Base-by-base conservation (phyloP, 2,797 vertebrate genomes). In the Cichlasoma orientale region DNA sequence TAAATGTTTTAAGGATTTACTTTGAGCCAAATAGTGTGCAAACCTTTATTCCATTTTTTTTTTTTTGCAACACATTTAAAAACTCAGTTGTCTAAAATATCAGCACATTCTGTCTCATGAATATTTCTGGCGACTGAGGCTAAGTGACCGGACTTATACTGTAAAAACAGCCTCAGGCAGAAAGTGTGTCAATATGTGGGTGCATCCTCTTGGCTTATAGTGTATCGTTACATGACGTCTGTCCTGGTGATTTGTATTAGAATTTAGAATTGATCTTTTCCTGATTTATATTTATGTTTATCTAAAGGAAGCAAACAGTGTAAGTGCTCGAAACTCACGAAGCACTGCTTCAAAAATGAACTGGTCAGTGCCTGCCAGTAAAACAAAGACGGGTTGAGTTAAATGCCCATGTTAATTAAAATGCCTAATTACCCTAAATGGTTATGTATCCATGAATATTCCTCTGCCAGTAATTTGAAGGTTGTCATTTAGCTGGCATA, bases 371-470 rank as follows among this genome's bases (percentile, higher is more conserved):
- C 11, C 54, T 41, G 69, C 50, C 50, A 56, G 23, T 66, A 54
- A 85, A 84, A 83, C 78, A 77, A 75, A 38, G 77, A 68, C n/a
- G 41, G 53, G 58, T 79, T 85, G 77, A 84, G 75, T 74, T 79
- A 75, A 86, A 80, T 83, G 53, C 76, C 72, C 70, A 50, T 50
- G 50, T 86, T 88, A 84, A 88, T 92, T 89, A 82, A 79, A 92
- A 83, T 73, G n/a, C 55, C 38, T 80, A 84, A 90, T 88, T 82
- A 63, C 56, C 69, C 36, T 78, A 75, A 86, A 86, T 88, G 77
- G 82, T 87, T 86, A 86, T 85, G 83, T 78, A 77, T 27, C 82
- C 58, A 79, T 90, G 89, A 89, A 90, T 86, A 84, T 88, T 87
- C 89, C 82, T 77, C 59, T 0, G 61, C 79, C 83, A 86, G 77